These are phyloP conservation scores for Latrodectus hesperus DNA, from an alignment of 2,888 invertebrate genomes.

Conservation along the genomic window DNA sequence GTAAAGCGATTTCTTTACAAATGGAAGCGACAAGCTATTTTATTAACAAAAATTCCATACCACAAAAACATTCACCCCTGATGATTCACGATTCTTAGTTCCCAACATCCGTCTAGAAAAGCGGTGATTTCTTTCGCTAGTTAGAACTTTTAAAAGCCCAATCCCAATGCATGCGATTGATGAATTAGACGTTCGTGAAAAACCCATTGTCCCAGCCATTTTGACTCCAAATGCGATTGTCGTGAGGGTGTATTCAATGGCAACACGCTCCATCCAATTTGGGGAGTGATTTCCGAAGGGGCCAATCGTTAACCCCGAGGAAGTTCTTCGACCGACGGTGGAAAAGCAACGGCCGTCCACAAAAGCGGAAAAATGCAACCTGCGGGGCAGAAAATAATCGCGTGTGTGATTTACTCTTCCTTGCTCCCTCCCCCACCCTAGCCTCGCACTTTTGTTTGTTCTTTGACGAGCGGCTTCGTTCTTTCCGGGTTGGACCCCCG, in stretches of 20 bases:
- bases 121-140: neutral
- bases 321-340: conserved; percentile 44
- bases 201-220: no score
- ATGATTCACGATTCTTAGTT: no score
- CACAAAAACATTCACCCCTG: no score
- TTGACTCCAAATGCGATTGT: no score
- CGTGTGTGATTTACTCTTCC: conserved; percentile 28
- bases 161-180: neutral
- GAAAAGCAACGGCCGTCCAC: conserved; percentile 24
- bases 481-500: conserved; percentile 45
- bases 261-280: no score
- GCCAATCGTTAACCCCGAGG: neutral
- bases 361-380: conserved; percentile 27
- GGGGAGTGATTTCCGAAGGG: no score
- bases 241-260: no score
- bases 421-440: neutral
- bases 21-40: no score
- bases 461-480: conserved; percentile 22
- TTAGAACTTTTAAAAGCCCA: neutral
- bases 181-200: no score
- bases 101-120: neutral
- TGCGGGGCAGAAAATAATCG: conserved; percentile 44
- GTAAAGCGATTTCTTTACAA: no score
- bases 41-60: no score
- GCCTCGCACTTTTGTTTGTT: neutral